Base-by-base conservation (phyloP, 1,140 invertebrate species). In the Cephus cinctus region DNA sequence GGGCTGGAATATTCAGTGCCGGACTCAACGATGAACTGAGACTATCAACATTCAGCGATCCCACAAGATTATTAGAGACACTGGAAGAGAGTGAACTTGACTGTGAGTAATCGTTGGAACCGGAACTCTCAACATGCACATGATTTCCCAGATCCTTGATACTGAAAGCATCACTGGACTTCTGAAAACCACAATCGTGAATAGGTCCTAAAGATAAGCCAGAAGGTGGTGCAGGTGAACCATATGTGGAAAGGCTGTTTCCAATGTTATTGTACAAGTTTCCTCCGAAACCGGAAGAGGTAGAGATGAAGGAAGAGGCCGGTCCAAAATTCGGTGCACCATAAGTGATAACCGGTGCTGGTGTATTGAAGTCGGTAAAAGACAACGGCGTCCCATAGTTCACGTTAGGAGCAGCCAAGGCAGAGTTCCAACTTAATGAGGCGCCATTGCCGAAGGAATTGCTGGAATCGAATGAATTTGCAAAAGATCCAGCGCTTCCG, bases 291-390 rank as follows among this genome's bases (percentile, higher is more conserved):
- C 52, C 22, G 8, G 48, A 56, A 4, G 65, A 61, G 9, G 57
- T 59, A 3, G 65, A 61, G 3, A 63, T 38, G 48, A 67, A 60
- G 2, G 60, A 56, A 11, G 59, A 51, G 12, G 61, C 36, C 21
- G 71, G 69, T 5, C 64, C 68, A 36, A 75, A 74, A 50, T 75
- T 74, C 2, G 73, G 74, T 12, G 71, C 68, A 6, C 73, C 73
- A 41, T 76, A 75, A 16, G 68, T 74, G 32, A 70, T 47, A 8
- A 67, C 57, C 1, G 73, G 71, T 3, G 68, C 50, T 2, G 72
- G 69, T 8, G 71, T 73, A 43, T 75, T 75, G 23, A 75, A 76
- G 31, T 66, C 57, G 8, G 53, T 57, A 14, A 76, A 73, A 0
- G 67, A 63, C 14, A 76, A 42, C 4, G 73, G 73, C 14, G 68